Conservation (phyloP, 1,140 invertebrate genomes). For the Cherax destructor region DNA sequence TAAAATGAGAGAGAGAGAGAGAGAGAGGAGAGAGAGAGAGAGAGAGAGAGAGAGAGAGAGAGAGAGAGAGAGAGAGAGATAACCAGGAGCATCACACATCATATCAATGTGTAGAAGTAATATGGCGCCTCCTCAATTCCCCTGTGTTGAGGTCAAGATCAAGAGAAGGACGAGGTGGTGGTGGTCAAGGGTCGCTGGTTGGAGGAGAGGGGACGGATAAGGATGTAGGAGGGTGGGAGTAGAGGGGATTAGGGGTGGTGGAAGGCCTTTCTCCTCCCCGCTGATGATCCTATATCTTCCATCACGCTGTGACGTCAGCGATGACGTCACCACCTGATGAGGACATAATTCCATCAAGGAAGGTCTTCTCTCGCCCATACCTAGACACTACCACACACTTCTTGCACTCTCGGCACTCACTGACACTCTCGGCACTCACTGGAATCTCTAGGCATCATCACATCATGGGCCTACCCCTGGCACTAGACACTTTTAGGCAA, state of each 20-base stretch:
- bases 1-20: background rate
- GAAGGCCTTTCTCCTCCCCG: background rate
- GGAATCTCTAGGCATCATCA: too few relatives aligned
- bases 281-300: background rate
- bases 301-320: background rate
- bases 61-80: background rate
- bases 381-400: background rate
- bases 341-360: background rate
- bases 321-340: background rate
- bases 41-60: background rate
- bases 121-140: too few relatives aligned
- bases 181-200: background rate
- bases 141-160: too few relatives aligned
- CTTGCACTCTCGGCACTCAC: background rate
- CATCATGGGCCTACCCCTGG: too few relatives aligned
- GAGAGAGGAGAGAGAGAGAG: constrained; percentile 1
- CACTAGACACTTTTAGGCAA: too few relatives aligned
- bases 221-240: too few relatives aligned
- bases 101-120: too few relatives aligned
- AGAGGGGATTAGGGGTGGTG: background rate
- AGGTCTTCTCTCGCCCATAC: background rate
- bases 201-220: background rate
- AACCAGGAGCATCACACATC: too few relatives aligned
- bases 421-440: too few relatives aligned
- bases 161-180: too few relatives aligned